Evolutionary conservation across 2,113 vertebrate species (phyloP), one percentile per base, ranked within the genome.

Genomic region (Chlamydotis undulata): DNA sequence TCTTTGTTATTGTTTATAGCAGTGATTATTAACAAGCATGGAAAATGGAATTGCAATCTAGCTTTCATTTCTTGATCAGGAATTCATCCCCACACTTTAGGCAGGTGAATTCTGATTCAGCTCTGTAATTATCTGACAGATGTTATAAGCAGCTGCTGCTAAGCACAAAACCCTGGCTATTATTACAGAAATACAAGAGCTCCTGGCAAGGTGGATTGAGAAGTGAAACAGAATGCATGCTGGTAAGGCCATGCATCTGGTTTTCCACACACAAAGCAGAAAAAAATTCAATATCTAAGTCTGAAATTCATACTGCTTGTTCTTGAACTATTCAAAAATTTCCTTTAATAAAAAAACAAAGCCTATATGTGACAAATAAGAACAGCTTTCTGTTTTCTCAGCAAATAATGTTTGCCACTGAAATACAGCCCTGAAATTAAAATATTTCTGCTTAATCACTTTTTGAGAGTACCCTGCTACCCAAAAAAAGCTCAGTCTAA

Each of bases 21-120:
- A 89, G 76, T 95, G 87, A 98, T 97, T 97, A 98, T 96, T 97
- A 98, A 95, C 85, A 98, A 96, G 83, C 78, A 96, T 55, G 76
- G 63, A 95, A 97, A 98, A 98, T 89, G 78, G 96, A 98, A 97
- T 67, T 91, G 96, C 91, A 97, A 94, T 97, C 93, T 97, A 93
- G 97, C 91, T 97, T 98, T 97, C 97, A 97, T 96, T 97, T 96
- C 97, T 98, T 98, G 87, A 98, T 97, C 96, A 97, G 92, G 88
- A 98, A 98, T 98, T 98, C 97, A 98, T 97, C 78, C 13, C 81
- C 94, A 90, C 60, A 81, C 43, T 96, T 98, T 88, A 93, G 82
- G 94, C 95, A 98, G 97, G 98, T 98, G 96, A 98, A 98, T 97
- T 97, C 87, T 97, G 94, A 97, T 97, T 96, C 94, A 97, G 85